Evolutionary conservation across 1,140 invertebrate genomes (phyloP), one percentile per base, ranked within the genome.

Genomic region (Samia ricini): DNA sequence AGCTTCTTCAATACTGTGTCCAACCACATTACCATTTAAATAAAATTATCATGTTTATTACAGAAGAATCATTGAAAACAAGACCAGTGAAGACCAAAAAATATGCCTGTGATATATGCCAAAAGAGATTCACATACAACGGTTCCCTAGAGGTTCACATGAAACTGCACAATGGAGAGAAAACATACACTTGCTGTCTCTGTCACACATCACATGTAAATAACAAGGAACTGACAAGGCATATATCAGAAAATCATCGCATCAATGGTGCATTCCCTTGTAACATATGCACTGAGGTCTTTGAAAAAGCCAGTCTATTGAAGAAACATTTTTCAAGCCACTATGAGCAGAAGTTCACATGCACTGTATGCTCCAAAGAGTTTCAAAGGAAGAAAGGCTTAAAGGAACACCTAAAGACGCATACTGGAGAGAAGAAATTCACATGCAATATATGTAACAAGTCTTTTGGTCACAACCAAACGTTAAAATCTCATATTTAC

Each of bases 401-500:
- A 5, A 88, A 87, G 36, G 87, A 89, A 64, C 87, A 89, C 48
- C 69, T 89, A 64, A 87, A 84, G 66, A 80, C 63, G 0, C 87
- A 89, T 23, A 82, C 85, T 0, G 79, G 79, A 0, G 92, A 93
- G 18, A 82, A 84, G 5, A 90, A 94, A 15, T 95, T 92, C 71
- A 91, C 92, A n/a, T 96, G 95, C 75, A 81, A 93, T 26, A 90
- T 94, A 50, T 96, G 95, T 74, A 92, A 93, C 8, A 96, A 96
- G 74, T 92, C 92, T 4, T 97, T 96, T 69, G 93, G 94, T 0
- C 90, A 96, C 19, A 96, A 96, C 79, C 95, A 96, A 66, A 92
- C 95, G 10, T 88, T 98, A 60, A 92, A 96, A 76, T 82, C 95
- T 51, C 96, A 98, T 82, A 92, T 97, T 65, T 91, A 96, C 15